phyloP scores from a whole-genome alignment of 1,140 invertebrate genomes.

The Polypedilum vanderplanki region DNA sequence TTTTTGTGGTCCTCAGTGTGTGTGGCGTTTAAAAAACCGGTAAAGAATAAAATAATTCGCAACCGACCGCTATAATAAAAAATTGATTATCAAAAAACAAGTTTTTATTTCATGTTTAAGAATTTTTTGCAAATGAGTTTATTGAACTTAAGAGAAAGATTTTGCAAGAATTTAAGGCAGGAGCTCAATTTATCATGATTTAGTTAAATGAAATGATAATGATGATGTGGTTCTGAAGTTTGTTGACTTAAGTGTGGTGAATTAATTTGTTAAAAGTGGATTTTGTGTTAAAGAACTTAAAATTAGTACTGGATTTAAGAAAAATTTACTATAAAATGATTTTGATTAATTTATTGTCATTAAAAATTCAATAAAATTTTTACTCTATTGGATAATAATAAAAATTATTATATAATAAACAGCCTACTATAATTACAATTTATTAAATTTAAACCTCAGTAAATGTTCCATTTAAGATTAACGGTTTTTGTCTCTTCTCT shows the following conservation, averaged over 20 bases:
- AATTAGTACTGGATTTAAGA: neutral
- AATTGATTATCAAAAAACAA: neutral
- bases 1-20: neutral
- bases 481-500: neutral
- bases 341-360: too few relatives aligned
- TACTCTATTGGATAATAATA: neutral
- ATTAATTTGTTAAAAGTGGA: neutral
- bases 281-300: neutral
- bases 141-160: neutral
- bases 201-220: neutral
- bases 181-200: neutral
- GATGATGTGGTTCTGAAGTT: neutral
- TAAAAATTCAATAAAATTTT: too few relatives aligned
- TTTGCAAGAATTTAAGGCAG: neutral
- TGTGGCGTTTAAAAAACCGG: neutral
- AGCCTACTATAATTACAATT: neutral
- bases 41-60: neutral
- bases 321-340: too few relatives aligned
- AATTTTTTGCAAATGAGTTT: neutral
- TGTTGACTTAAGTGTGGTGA: neutral
- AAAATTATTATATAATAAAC: neutral
- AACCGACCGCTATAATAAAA: neutral
- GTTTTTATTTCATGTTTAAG: neutral
- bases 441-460: neutral
- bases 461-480: constrained; percentile 14